A percentile compares a stretch with the other conserved stretches of the same genome.
Evolutionary conservation across 2,113 vertebrate species (phyloP).

Genomic region (Leptocoma aspasia): DNA sequence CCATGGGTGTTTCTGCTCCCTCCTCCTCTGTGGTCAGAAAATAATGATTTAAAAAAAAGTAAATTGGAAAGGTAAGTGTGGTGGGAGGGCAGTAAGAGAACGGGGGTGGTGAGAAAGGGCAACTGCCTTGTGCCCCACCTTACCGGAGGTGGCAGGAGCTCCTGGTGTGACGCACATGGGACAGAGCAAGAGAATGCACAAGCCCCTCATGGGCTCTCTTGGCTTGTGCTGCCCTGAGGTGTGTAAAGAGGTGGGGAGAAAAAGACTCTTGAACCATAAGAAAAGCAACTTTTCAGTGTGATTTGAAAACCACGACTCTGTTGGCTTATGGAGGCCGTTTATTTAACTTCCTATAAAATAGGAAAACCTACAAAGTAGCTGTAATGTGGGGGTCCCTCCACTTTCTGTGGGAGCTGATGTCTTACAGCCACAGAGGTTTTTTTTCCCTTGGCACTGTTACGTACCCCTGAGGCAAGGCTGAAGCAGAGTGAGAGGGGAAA

Average conservation of each 20-base stretch:
- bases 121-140: background rate
- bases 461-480: background rate
- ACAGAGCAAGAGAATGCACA: background rate
- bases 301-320: background rate
- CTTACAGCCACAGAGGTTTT: background rate
- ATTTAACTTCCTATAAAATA: constrained; percentile 2
- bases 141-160: background rate
- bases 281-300: background rate
- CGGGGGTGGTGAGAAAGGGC: background rate
- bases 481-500: background rate
- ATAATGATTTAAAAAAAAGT: background rate
- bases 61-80: background rate
- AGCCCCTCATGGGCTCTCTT: fast-evolving
- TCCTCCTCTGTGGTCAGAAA: background rate
- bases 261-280: background rate
- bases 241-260: background rate
- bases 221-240: background rate
- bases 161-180: fast-evolving
- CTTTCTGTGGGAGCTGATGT: background rate
- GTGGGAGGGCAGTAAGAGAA: background rate
- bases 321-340: background rate
- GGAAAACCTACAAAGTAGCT: background rate
- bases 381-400: background rate
- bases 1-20: background rate
- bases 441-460: background rate